Base-by-base conservation (phyloP, 2,888 invertebrate species). In the Anagyrus pseudococci region DNA sequence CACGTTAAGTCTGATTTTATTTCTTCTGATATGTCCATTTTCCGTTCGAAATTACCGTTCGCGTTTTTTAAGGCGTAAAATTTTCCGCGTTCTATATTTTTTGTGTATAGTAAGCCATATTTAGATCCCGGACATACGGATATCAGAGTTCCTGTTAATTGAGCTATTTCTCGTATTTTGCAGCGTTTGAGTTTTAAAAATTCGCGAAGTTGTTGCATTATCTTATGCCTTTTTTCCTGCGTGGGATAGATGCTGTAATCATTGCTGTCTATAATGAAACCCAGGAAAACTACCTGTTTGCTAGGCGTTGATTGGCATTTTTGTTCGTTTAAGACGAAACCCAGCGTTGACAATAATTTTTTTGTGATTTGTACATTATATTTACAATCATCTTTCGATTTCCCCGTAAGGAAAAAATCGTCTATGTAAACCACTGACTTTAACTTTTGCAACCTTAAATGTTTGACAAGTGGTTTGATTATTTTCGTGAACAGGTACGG, bases 71-170 rank as follows among this genome's bases (percentile, higher is more conserved):
- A 20, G 4, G 41, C 53, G 4, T 47, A 23, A 26, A 33, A 46
- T 54, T 65, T 62, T 29, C 43, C 54, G 26, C 55, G n/a, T 20
- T 65, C 55, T 4, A 53, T 40, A 25, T 29, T 2, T 37, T 62
- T 58, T 26, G 61, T 58, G 15, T 62, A 44, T 13, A 58, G 7
- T 25, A 33, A 61, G 4, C 64, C 48, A 37, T 65, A 61, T 23
- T 52, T 58, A 6, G 55, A 26, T 2, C 40, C 60, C 33, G 57
- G 61, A 33, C 64, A 65, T 2, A 23, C 29, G 10, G 64, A 41
- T n/a, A 60, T 41, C 2, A 60, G 19, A 4, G 33, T 46, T 2
- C 53, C 64, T 1, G 57, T 53, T 6, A 64, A 17, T n/a, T 52
- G 17, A 2, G 62, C 49, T 29, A 54, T 40, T 4, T 58, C 58